Conservation (phyloP, 2,797 vertebrate genomes). For the Mus spretus region DNA sequence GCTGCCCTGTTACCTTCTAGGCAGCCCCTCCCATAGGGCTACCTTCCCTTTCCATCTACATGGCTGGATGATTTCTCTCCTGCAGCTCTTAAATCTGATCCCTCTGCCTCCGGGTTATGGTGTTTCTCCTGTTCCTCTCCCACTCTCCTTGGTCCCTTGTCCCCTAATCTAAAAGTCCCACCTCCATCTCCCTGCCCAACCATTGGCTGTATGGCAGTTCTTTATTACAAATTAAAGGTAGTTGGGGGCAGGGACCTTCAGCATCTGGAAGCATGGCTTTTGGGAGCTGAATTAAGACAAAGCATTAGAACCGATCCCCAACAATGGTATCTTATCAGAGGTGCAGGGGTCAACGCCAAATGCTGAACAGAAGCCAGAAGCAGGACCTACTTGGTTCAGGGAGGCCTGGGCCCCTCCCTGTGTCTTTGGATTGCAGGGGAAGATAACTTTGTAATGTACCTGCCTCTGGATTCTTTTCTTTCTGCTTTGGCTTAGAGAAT, state of each 20-base stretch:
- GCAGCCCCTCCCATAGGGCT: too few relatives aligned
- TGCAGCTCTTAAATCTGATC: not conserved
- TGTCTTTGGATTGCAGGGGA: constrained; percentile 16
- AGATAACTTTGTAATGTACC: not conserved
- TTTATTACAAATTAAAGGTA: not conserved
- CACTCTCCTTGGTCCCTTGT: not conserved
- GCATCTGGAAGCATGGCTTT: too few relatives aligned
- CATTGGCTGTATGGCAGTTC: not conserved
- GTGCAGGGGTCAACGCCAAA: not conserved
- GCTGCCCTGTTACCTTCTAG: too few relatives aligned
- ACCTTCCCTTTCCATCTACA: too few relatives aligned
- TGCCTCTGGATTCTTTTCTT: constrained; percentile 34
- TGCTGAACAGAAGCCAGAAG: constrained; percentile 7
- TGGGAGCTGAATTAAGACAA: too few relatives aligned
- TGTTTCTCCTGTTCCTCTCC: not conserved
- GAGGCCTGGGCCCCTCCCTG: not conserved
- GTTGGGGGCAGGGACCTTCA: not conserved
- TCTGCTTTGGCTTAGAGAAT: not conserved
- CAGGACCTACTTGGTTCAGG: not conserved
- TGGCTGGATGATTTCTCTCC: not conserved
- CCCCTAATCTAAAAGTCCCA: not conserved
- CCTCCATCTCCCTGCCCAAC: not conserved
- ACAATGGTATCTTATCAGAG: not conserved
- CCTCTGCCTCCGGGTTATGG: not conserved
- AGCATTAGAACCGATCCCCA: too few relatives aligned